Evolutionary conservation across 2,888 invertebrate genomes (phyloP), one percentile per base, ranked within the genome.

Genomic region (Melieria picta): DNA sequence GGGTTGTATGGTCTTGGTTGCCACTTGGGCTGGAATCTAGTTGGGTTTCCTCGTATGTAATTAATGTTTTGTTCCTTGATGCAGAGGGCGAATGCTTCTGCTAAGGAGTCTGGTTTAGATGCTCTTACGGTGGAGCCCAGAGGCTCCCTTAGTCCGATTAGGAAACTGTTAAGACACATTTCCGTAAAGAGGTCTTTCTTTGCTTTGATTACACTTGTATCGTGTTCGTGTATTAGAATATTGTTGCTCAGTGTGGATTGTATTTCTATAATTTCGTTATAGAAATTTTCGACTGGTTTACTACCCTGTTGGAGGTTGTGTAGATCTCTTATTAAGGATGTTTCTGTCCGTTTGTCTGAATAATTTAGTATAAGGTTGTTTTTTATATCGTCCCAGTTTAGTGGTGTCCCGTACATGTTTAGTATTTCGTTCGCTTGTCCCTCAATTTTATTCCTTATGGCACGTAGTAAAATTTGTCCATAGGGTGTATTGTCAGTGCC

Each of bases 111-210:
- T 16, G 16, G 16, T 16, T 16, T 16, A 16, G 16, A 16, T 16
- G 16, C 16, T 16, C 16, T 16, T 16, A 16, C 16, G 16, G 16
- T 16, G 16, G 16, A 16, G 16, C 16, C 16, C 16, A 16, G 16
- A 16, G 78, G 79, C 76, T 76, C 78, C 46, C 57, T 77, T 9
- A 78, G 62, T 5, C 76, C 76, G 0, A 62, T 72, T 30, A 78
- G 16, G 48, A 78, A 78, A 5, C 56, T 50, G 56, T 76, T 79
- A 10, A 78, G 66, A 50, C 76, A 78, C 75, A 78, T 77, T 72
- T 78, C 76, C 7, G 74, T 30, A 60, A 69, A 79, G 3, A 79
- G 61, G 5, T 63, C 52, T 55, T 74, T 58, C 69, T 79, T 78
- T 45, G 77, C 76, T 7, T 30, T 11, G 0, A 79, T 70, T 42